phyloP scores from a whole-genome alignment of 2,888 invertebrate species.

The Erynnis tages region DNA sequence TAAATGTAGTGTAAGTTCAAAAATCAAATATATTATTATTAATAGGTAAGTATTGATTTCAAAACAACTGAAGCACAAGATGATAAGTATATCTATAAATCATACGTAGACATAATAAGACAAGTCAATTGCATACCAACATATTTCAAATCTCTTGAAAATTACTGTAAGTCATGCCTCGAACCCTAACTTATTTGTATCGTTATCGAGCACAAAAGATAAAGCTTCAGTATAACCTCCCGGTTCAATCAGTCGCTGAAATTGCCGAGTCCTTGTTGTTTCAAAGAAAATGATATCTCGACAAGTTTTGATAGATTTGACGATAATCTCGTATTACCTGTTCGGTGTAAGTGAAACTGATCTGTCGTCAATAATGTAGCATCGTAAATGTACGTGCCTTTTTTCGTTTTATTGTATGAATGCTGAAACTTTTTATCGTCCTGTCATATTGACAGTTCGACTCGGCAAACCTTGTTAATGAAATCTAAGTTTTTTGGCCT shows the following conservation, averaged over 20 bases:
- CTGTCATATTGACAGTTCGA: neutral
- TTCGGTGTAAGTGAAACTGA: constrained; percentile 22
- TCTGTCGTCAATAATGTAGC: constrained; percentile 18
- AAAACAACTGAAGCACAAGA: too few species aligned
- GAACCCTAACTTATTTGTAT: constrained; percentile 8
- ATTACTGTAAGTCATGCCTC: neutral
- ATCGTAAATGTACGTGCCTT: constrained; percentile 1
- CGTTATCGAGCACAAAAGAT: constrained; percentile 8
- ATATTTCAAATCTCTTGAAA: neutral
- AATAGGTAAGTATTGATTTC: too few species aligned
- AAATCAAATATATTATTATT: too few species aligned
- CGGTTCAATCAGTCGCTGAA: constrained; percentile 21
- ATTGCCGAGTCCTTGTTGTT: constrained; percentile 24
- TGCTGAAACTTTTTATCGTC: neutral
- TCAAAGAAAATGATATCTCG: constrained; percentile 25
- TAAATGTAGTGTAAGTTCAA: too few species aligned
- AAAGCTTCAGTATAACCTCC: constrained; percentile 9
- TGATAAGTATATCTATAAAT: too few species aligned
- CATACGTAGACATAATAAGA: too few species aligned
- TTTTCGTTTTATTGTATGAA: constrained; percentile 6
- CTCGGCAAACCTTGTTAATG: neutral
- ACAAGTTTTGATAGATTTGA: constrained; percentile 25
- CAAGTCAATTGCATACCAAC: too few species aligned
- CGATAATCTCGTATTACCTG: constrained; percentile 26
- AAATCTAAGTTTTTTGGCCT: too few species aligned